phyloP scores from a whole-genome alignment of 2,888 invertebrate species.

The Caenorhabditis sp. region DNA sequence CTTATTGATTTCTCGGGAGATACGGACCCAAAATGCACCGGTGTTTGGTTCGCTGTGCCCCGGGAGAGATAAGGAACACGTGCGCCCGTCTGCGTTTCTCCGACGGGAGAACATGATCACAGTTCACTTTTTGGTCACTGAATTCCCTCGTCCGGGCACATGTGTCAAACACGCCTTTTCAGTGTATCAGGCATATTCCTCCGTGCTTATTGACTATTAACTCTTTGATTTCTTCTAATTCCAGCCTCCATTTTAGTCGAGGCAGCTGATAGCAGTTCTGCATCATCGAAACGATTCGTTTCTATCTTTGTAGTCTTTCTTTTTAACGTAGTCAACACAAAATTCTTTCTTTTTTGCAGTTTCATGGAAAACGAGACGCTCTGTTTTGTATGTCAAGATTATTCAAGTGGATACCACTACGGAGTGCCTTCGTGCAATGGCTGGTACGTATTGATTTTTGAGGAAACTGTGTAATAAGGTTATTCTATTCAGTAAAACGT shows the following conservation, averaged over 20 bases:
- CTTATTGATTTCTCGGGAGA: no score
- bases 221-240: not conserved
- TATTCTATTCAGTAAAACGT: constrained; percentile 72
- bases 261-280: not conserved
- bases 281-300: not conserved
- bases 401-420: constrained; percentile 76
- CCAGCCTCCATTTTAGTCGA: not conserved
- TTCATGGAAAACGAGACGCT: constrained; percentile 58
- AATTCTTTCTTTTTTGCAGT: not conserved
- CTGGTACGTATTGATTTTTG: no score
- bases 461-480: not conserved
- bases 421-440: constrained; percentile 77
- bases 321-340: not conserved
- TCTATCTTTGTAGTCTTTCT: constrained; percentile 24
- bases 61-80: constrained; percentile 46
- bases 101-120: constrained; percentile 52
- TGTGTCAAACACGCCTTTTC: constrained; percentile 33
- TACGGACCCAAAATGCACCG: constrained; percentile 39
- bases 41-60: constrained; percentile 23
- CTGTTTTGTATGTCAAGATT: constrained; percentile 74
- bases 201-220: not conserved
- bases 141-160: constrained; percentile 11
- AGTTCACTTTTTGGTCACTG: constrained; percentile 44
- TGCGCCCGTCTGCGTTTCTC: constrained; percentile 32
- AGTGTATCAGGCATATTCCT: constrained; percentile 8